These are phyloP conservation scores for Melierax canorus DNA, from an alignment of 2,113 vertebrate genomes.

Conservation along the genomic window DNA sequence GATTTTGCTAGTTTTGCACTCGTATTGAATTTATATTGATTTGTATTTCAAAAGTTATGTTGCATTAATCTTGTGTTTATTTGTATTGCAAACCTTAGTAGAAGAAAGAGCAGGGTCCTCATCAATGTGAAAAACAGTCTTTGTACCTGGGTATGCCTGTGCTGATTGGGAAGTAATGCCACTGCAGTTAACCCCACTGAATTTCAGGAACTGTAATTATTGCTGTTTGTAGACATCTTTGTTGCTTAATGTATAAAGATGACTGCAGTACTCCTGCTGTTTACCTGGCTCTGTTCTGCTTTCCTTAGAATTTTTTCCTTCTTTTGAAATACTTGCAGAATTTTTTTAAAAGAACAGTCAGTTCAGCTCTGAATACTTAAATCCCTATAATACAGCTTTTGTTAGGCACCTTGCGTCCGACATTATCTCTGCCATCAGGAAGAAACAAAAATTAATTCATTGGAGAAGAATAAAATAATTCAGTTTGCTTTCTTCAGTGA, in stretches of 20 bases:
- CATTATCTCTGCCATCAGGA: neutral
- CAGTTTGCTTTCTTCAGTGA: neutral
- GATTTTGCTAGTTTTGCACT: neutral
- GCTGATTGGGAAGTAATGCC: neutral
- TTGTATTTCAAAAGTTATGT: neutral
- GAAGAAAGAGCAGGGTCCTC: neutral
- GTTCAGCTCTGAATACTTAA: neutral
- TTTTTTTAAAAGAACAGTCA: neutral
- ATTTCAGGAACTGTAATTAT: neutral
- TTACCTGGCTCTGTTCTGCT: neutral
- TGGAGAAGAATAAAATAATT: neutral
- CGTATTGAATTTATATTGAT: neutral
- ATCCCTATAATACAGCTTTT: neutral
- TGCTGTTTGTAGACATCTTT: neutral
- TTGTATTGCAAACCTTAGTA: neutral
- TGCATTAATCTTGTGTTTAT: neutral
- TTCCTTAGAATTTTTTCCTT: neutral
- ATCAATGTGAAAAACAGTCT: neutral
- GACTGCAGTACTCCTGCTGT: neutral
- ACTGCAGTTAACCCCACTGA: neutral
- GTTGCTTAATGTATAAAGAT: neutral
- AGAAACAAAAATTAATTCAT: neutral
- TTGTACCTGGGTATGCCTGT: neutral
- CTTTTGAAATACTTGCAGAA: neutral
- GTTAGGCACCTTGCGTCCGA: accelerated